These are phyloP conservation scores for Pipa parva DNA, from an alignment of 2,113 vertebrate genomes.

Conservation along the genomic window DNA sequence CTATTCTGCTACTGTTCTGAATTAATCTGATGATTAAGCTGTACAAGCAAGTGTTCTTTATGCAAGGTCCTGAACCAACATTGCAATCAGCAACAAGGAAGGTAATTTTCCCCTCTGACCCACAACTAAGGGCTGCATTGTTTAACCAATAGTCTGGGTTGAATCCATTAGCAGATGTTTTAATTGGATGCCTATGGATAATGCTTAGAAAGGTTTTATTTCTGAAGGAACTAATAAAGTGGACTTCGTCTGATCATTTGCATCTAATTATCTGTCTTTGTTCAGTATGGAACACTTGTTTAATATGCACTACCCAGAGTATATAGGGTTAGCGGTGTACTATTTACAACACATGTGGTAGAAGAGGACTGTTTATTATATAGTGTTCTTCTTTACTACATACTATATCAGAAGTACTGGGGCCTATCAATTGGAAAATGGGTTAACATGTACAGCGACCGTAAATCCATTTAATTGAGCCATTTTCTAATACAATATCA, in stretches of 20 bases:
- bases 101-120: constrained; percentile 33
- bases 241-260: constrained; percentile 4
- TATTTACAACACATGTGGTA: too few relatives aligned
- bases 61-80: constrained; percentile 21
- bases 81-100: constrained; percentile 26
- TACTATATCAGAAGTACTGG: too few relatives aligned
- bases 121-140: constrained; percentile 34
- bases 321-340: too few relatives aligned
- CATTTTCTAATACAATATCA: too few relatives aligned
- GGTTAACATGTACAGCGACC: too few relatives aligned
- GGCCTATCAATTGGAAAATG: too few relatives aligned
- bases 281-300: background rate
- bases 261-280: constrained; percentile 14
- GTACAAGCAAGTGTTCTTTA: constrained; percentile 4
- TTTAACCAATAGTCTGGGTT: constrained; percentile 15
- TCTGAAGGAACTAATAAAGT: constrained; percentile 16
- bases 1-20: background rate
- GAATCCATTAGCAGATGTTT: constrained; percentile 30
- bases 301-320: background rate
- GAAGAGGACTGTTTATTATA: too few relatives aligned
- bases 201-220: constrained; percentile 30
- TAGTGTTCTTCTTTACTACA: too few relatives aligned
- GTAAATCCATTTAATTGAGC: too few relatives aligned
- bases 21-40: constrained; percentile 31
- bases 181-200: constrained; percentile 35